Evolutionary conservation across 2,888 invertebrate genomes (phyloP).

Genomic region (Pediacus dermestoides): DNA sequence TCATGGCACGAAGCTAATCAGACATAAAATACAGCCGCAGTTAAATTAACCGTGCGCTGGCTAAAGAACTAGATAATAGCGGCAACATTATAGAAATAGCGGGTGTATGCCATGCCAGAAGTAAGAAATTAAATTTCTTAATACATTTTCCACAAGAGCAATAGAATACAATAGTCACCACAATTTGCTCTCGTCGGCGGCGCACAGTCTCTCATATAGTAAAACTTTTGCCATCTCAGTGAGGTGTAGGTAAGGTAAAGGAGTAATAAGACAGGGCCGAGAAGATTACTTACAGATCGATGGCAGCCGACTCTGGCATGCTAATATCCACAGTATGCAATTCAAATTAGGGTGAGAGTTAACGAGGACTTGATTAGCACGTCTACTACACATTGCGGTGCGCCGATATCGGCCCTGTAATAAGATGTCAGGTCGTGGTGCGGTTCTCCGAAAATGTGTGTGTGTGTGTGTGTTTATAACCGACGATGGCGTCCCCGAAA

Average conservation of each 20-base stretch:
- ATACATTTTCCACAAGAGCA: slow-evolving; percentile 22
- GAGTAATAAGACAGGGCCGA: slow-evolving; percentile 19
- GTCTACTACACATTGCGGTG: slow-evolving; percentile 42
- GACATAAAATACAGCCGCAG: slow-evolving; percentile 32
- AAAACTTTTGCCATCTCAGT: slow-evolving; percentile 3
- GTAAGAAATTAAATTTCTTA: slow-evolving; percentile 31
- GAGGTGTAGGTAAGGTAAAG: not conserved
- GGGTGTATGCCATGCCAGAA: slow-evolving; percentile 13
- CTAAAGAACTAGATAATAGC: slow-evolving; percentile 34
- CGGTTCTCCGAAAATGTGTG: slow-evolving; percentile 5
- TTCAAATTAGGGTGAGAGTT: slow-evolving; percentile 45
- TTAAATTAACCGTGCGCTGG: slow-evolving; percentile 32
- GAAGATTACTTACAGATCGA: slow-evolving; percentile 44
- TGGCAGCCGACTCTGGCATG: slow-evolving; percentile 40
- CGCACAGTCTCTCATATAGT: too few relatives aligned
- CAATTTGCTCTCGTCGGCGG: slow-evolving; percentile 14
- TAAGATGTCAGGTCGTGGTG: slow-evolving; percentile 26
- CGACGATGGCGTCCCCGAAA: not conserved
- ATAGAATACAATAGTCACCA: slow-evolving; percentile 26
- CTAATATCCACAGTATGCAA: slow-evolving; percentile 46
- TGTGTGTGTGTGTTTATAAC: slow-evolving; percentile 5
- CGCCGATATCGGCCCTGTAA: slow-evolving; percentile 30
- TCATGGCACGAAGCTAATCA: slow-evolving; percentile 33
- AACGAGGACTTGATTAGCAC: slow-evolving; percentile 47
- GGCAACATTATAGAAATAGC: slow-evolving; percentile 23